These are phyloP conservation scores for Bombus terrestris DNA, from an alignment of 1,140 invertebrate genomes.

Conservation along the genomic window DNA sequence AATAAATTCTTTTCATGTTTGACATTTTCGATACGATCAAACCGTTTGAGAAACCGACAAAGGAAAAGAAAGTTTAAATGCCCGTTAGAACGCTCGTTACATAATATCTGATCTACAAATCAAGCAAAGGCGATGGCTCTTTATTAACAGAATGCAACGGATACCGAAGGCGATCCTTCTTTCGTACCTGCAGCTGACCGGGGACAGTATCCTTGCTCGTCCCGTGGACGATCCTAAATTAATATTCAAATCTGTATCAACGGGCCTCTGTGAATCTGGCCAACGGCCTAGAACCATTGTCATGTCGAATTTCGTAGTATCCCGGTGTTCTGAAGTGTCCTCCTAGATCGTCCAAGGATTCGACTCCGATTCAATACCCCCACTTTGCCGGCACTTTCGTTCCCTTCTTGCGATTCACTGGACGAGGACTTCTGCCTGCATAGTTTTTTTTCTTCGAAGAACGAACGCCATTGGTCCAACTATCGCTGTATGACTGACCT, in stretches of 20 bases:
- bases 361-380: conserved; percentile 57
- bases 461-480: conserved; percentile 52
- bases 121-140: conserved; percentile 42
- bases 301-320: conserved; percentile 49
- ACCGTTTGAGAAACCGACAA: background rate
- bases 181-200: conserved; percentile 66
- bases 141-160: conserved; percentile 65
- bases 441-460: conserved; percentile 26
- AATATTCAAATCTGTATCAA: conserved; percentile 79
- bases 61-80: background rate
- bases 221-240: conserved; percentile 70
- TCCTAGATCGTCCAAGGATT: conserved; percentile 60
- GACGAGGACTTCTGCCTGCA: conserved; percentile 39
- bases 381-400: background rate
- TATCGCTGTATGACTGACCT: conserved; percentile 36
- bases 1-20: too few species aligned
- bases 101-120: conserved; percentile 37
- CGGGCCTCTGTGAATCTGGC: conserved; percentile 57
- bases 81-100: conserved; percentile 35
- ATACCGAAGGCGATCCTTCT: conserved; percentile 44
- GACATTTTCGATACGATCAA: background rate
- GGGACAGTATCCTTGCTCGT: background rate
- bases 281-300: conserved; percentile 63
- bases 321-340: conserved; percentile 44
- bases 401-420: conserved; percentile 40